Conservation (phyloP, 2,888 invertebrate species). For the Linnaemya tessellans region DNA sequence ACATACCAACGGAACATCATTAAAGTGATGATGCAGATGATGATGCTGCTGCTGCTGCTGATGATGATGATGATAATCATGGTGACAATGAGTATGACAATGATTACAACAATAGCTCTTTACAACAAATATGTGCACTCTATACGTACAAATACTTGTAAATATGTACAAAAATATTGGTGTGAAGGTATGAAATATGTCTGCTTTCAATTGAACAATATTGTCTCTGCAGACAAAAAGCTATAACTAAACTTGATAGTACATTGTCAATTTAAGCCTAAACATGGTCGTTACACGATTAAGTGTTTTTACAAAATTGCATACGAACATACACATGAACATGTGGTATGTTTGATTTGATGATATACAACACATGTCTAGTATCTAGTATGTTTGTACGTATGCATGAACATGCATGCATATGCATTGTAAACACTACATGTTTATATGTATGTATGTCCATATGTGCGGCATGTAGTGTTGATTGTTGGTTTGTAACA, state of each 20-base stretch:
- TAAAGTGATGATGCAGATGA: constrained; percentile 8
- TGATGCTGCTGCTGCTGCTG: neutral
- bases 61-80: neutral
- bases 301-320: constrained; percentile 44
- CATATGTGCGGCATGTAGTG: neutral
- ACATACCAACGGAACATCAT: constrained; percentile 17
- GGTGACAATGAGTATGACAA: constrained; percentile 17
- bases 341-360: neutral
- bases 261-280: constrained; percentile 68
- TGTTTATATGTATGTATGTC: neutral
- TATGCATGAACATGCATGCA: constrained; percentile 11
- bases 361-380: constrained; percentile 27
- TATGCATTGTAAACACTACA: constrained; percentile 8
- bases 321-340: neutral
- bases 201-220: constrained; percentile 56
- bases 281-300: constrained; percentile 65
- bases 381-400: neutral
- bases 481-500: constrained; percentile 18
- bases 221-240: constrained; percentile 38
- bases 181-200: constrained; percentile 19
- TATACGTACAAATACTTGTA: neutral
- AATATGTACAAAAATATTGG: neutral
- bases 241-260: constrained; percentile 14
- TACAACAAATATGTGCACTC: constrained; percentile 23
- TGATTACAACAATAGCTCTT: constrained; percentile 49